Percentiles rank a stretch among this genome's conserved stretches.
Evolutionary conservation across 1,140 invertebrate species (phyloP).

Genomic region (Eumeta japonica): DNA sequence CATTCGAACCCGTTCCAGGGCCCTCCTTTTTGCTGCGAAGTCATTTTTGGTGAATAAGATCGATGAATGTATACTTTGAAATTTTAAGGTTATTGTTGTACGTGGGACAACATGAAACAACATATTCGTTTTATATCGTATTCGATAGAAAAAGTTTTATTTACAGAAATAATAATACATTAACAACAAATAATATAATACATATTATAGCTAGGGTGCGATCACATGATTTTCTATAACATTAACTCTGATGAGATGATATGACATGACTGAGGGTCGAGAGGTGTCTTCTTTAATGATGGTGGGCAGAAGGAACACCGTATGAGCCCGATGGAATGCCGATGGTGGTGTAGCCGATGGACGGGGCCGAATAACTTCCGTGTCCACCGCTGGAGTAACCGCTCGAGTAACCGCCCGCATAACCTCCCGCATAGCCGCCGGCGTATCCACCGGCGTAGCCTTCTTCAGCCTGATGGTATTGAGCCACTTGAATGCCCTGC

Average conservation of each 20-base stretch:
- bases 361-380: slow-evolving; percentile 28
- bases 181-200: slow-evolving; percentile 48
- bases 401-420: slow-evolving; percentile 30
- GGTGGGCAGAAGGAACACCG: slow-evolving; percentile 47
- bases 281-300: slow-evolving; percentile 36
- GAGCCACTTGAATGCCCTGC: slow-evolving; percentile 66
- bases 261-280: slow-evolving; percentile 36
- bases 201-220: slow-evolving; percentile 40
- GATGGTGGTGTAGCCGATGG: slow-evolving; percentile 43
- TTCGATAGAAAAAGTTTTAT: slow-evolving; percentile 34
- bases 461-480: slow-evolving; percentile 60
- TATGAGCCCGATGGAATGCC: slow-evolving; percentile 49
- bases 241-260: slow-evolving; percentile 19
- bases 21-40: background rate
- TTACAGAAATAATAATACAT: slow-evolving; percentile 55
- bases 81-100: background rate
- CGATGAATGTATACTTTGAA: background rate
- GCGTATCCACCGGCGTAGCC: slow-evolving; percentile 24
- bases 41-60: background rate
- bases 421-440: slow-evolving; percentile 33
- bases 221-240: slow-evolving; percentile 44
- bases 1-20: background rate
- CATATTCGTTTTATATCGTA: too few relatives aligned
- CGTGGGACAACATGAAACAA: too few relatives aligned
- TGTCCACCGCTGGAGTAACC: slow-evolving; percentile 16